These are phyloP conservation scores for Acanthurus tractus DNA, from an alignment of 2,797 vertebrate genomes.

Conservation along the genomic window DNA sequence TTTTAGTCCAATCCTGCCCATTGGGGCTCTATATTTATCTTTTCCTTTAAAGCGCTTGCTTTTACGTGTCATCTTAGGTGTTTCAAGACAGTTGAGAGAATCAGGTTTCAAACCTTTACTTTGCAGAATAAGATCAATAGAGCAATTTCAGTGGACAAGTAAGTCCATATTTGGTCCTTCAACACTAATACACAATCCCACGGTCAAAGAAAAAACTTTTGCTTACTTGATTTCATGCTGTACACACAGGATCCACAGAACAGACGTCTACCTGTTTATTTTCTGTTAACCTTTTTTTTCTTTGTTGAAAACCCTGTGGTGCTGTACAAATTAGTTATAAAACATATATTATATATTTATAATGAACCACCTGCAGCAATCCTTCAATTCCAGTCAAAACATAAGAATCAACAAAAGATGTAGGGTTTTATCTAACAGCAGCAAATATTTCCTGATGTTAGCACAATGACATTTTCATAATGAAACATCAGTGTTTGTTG, in stretches of 20 bases:
- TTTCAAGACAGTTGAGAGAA: constrained; percentile 22
- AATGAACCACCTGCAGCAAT: background rate
- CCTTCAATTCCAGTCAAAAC: background rate
- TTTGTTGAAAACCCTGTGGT: background rate
- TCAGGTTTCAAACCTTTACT: constrained; percentile 9
- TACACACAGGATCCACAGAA: too few relatives aligned
- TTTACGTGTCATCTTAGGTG: constrained; percentile 8
- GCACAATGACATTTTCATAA: constrained; percentile 16
- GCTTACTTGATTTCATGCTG: background rate
- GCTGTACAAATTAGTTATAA: background rate
- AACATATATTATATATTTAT: background rate
- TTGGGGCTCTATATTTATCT: constrained; percentile 55
- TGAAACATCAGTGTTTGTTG: constrained; percentile 27
- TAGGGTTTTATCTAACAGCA: background rate
- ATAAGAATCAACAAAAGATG: background rate
- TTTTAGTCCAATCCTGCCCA: constrained; percentile 42
- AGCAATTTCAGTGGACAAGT: background rate
- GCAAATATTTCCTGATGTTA: constrained; percentile 14
- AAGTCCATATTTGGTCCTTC: background rate
- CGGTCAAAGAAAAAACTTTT: background rate
- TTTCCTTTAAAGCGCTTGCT: constrained; percentile 21
- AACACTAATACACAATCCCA: background rate
- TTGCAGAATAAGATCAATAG: constrained; percentile 22
- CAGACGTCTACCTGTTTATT: background rate
- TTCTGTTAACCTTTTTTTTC: background rate